Percentiles rank a stretch among this genome's conserved stretches.
Evolutionary conservation across 2,113 vertebrate species (phyloP).

Genomic region (Saccopteryx leptura): DNA sequence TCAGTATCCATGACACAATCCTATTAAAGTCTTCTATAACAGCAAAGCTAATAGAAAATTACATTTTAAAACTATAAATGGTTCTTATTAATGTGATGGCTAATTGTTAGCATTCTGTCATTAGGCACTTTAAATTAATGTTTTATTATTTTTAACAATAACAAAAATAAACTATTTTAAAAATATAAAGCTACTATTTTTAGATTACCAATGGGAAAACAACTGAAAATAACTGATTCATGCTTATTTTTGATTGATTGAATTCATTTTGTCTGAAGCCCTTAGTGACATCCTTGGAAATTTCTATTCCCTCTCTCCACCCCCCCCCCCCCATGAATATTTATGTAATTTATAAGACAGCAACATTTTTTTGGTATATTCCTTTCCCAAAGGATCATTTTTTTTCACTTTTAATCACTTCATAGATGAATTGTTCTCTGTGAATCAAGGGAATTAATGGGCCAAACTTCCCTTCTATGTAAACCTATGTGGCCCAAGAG

Average conservation of each 20-base stretch:
- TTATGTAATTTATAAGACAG: conserved; percentile 60
- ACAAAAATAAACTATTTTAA: conserved; percentile 31
- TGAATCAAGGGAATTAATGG: neutral
- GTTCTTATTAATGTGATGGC: neutral
- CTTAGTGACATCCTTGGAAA: conserved; percentile 34
- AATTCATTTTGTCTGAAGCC: conserved; percentile 60
- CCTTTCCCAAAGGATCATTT: conserved; percentile 54
- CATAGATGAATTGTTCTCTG: conserved; percentile 29
- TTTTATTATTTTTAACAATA: conserved; percentile 69
- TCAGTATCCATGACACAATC: neutral
- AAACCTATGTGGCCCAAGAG: neutral
- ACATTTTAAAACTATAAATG: conserved; percentile 25
- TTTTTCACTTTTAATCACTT: conserved; percentile 56
- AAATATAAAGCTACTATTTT: conserved; percentile 25
- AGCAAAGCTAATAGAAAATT: conserved; percentile 45
- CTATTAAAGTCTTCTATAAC: conserved; percentile 6
- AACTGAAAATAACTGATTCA: conserved; percentile 31
- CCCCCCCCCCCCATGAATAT: neutral
- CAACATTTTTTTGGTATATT: conserved; percentile 42
- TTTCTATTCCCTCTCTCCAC: neutral
- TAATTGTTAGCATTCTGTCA: conserved; percentile 40
- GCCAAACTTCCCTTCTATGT: neutral
- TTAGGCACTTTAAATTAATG: conserved; percentile 19
- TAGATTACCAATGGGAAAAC: conserved; percentile 1
- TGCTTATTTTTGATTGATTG: conserved; percentile 62